These are phyloP conservation scores for Drosophila ercepeae DNA, from an alignment of 1,140 invertebrate genomes.

Conservation along the genomic window DNA sequence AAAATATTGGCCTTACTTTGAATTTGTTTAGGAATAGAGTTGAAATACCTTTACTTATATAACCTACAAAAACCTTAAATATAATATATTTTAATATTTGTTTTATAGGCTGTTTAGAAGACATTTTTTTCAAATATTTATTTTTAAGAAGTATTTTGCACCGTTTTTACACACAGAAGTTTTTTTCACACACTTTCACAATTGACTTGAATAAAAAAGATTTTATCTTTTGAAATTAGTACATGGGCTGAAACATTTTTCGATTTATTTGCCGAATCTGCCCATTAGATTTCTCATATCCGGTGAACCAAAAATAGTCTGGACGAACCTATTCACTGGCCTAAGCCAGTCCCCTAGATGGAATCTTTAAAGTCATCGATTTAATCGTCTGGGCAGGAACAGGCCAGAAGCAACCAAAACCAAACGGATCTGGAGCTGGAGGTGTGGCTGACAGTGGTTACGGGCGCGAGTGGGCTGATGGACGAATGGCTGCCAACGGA, in stretches of 20 bases:
- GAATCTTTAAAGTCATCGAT: constrained; percentile 29
- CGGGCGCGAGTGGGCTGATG: constrained; percentile 13
- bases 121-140: no score
- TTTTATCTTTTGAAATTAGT: not conserved
- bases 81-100: no score
- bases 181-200: no score
- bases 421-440: constrained; percentile 5
- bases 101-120: no score
- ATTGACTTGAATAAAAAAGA: no score
- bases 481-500: constrained; percentile 52
- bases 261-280: not conserved
- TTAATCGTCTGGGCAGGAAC: constrained; percentile 53
- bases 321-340: constrained; percentile 6
- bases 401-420: constrained; percentile 4
- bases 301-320: constrained; percentile 11
- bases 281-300: constrained; percentile 34
- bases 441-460: constrained; percentile 6
- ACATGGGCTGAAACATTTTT: not conserved
- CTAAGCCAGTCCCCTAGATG: constrained; percentile 6
- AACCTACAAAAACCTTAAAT: no score
- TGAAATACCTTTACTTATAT: no score
- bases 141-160: no score
- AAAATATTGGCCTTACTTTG: no score
- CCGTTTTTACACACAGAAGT: no score
- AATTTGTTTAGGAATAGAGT: no score